Evolutionary conservation across 1,140 invertebrate genomes (phyloP), one percentile per base, ranked within the genome.

Genomic region (Venustaconcha ellipsiformis): DNA sequence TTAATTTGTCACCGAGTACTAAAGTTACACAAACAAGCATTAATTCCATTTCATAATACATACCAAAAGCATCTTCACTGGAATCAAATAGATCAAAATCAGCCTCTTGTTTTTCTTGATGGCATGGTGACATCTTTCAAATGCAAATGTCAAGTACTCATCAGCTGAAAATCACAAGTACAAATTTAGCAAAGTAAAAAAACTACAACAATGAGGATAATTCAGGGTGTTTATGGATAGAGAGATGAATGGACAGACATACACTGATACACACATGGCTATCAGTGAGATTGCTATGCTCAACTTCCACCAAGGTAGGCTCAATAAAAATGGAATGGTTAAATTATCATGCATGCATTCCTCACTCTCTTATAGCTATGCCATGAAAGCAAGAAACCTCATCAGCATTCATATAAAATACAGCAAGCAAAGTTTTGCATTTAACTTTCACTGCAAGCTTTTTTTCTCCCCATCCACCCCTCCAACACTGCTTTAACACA

Each of bases 41-140:
- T 8, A 23, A 62, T 14, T 62, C 13, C 37, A 48, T 48, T 48
- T 59, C 66, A 23, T 23, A 17, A 11, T 60, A 85, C 89, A 87
- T 88, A 92, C 92, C 78, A 98, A 88, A 26, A 99, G 91, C 96
- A 99, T 98, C 91, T 99, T 99, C 0, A 99, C 97, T 30, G 98
- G 98, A 73, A 99, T 94, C 59, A 99, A 92, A 90, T 99, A 99
- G 66, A 97, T 98, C 12, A 99, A 92, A 84, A 99, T 99, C 20
- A 97, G 91, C 78, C 95, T 92, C 89, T 99, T 99, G 88, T 99
- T 99, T 88, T 94, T 96, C 67, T 91, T 91, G 74, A 94, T 95
- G n/a, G 91, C 90, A 80, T 91, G 93, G 79, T 97, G 95, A 86
- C 97, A 98, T 84, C 95, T 94, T 89, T 95, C 92, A 91, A 99